Conservation (phyloP, 2,113 vertebrate species). For the Ciconia boyciana region DNA sequence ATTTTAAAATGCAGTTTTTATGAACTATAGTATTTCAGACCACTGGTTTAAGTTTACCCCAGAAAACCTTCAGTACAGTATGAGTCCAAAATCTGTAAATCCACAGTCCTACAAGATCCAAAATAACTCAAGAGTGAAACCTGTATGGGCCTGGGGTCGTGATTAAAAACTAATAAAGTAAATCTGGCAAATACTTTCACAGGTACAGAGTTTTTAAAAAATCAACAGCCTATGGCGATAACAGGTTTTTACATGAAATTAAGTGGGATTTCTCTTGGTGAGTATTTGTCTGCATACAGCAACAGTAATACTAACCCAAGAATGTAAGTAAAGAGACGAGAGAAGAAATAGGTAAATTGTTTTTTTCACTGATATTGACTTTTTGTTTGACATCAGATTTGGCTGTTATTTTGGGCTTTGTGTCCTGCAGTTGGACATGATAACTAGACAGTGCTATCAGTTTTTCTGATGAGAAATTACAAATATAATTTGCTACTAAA, state of each 20-base stretch:
- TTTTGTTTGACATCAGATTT: neutral
- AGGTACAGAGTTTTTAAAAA: neutral
- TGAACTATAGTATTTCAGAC: neutral
- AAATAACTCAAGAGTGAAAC: neutral
- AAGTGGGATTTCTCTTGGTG: neutral
- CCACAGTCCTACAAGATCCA: neutral
- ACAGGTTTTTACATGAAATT: neutral
- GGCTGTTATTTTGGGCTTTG: neutral
- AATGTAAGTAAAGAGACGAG: rapidly evolving
- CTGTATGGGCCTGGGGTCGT: neutral
- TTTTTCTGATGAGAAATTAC: neutral
- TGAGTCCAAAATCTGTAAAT: neutral
- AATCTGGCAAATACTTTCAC: neutral
- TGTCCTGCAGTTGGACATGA: neutral
- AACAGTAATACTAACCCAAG: neutral
- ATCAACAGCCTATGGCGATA: neutral
- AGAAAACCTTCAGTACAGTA: neutral
- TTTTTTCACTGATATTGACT: neutral
- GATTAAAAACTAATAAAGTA: neutral
- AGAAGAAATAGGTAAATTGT: neutral
- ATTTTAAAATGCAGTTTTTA: neutral
- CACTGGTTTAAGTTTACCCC: neutral
- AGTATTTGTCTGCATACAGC: neutral
- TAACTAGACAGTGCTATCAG: neutral
- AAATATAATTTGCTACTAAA: neutral